phyloP scores from a whole-genome alignment of 2,888 invertebrate species.

The Meiosimyza platycephala region DNA sequence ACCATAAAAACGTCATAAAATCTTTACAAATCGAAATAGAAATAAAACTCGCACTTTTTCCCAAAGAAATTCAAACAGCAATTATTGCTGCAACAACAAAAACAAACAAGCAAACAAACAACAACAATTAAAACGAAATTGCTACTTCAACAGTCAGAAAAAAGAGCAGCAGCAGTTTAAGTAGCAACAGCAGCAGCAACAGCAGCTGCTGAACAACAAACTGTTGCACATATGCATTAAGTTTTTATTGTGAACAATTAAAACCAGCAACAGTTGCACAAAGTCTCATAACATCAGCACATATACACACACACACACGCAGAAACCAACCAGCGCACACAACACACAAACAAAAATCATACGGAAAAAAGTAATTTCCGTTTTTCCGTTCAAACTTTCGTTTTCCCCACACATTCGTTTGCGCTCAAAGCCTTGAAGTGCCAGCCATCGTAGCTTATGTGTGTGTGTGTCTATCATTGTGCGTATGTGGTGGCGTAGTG shows the following conservation, averaged over 20 bases:
- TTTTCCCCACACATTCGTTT: too few species aligned
- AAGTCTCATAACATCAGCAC: conserved; percentile 22
- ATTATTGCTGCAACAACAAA: background rate
- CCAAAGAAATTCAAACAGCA: conserved; percentile 10
- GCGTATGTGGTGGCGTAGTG: too few species aligned
- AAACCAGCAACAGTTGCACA: conserved; percentile 37
- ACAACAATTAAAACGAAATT: conserved; percentile 18
- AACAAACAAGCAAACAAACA: conserved; percentile 1
- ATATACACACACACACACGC: conserved; percentile 44
- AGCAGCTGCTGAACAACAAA: conserved; percentile 46
- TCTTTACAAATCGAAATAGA: background rate
- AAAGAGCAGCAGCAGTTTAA: background rate
- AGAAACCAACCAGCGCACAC: background rate
- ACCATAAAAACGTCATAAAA: background rate
- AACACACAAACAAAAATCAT: too few species aligned
- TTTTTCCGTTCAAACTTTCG: too few species aligned
- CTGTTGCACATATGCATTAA: conserved; percentile 53
- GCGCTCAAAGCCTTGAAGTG: too few species aligned
- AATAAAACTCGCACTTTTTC: background rate
- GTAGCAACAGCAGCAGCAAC: conserved; percentile 13
- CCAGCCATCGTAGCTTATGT: too few species aligned
- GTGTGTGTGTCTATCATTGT: too few species aligned
- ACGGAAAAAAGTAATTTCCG: too few species aligned
- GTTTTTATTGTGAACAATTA: conserved; percentile 41
- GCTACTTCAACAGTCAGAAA: conserved; percentile 1